Conservation (phyloP, 2,797 vertebrate species). For the Phaenicophaeus curvirostris region DNA sequence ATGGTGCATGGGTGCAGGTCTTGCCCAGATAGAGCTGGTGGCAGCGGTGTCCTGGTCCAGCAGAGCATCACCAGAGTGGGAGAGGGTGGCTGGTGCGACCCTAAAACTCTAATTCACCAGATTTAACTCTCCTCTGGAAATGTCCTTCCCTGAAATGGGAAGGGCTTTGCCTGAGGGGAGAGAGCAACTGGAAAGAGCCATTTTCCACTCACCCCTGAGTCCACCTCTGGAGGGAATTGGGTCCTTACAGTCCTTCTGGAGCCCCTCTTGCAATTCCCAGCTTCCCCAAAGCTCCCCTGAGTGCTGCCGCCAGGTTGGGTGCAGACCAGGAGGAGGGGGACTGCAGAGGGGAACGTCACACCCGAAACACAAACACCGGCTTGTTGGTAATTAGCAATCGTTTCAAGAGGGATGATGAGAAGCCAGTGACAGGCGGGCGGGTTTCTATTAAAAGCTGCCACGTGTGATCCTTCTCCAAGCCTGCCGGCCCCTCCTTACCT, state of each 20-base stretch:
- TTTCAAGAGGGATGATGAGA: slow-evolving; percentile 64
- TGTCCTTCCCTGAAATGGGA: neutral
- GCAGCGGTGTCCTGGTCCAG: neutral
- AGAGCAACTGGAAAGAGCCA: neutral
- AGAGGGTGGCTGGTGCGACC: neutral
- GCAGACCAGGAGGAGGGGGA: neutral
- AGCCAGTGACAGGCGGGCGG: slow-evolving; percentile 58
- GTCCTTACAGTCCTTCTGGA: neutral
- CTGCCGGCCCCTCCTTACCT: slow-evolving; percentile 62
- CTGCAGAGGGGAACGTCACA: slow-evolving; percentile 23
- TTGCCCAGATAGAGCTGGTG: neutral
- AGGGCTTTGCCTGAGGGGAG: neutral
- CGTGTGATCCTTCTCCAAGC: slow-evolving; percentile 62
- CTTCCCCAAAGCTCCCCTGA: neutral
- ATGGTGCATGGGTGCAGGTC: rapidly evolving
- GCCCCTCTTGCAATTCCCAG: neutral
- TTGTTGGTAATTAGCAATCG: slow-evolving; percentile 62
- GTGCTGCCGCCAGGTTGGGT: rapidly evolving
- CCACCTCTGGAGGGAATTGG: neutral
- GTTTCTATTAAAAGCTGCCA: slow-evolving; percentile 73
- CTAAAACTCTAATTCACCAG: neutral
- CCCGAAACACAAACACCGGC: slow-evolving; percentile 27
- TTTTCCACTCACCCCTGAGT: neutral
- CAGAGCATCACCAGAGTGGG: neutral
- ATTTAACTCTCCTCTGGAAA: neutral